Evolutionary conservation across 2,797 vertebrate genomes (phyloP).

Genomic region (Dipus sagitta): DNA sequence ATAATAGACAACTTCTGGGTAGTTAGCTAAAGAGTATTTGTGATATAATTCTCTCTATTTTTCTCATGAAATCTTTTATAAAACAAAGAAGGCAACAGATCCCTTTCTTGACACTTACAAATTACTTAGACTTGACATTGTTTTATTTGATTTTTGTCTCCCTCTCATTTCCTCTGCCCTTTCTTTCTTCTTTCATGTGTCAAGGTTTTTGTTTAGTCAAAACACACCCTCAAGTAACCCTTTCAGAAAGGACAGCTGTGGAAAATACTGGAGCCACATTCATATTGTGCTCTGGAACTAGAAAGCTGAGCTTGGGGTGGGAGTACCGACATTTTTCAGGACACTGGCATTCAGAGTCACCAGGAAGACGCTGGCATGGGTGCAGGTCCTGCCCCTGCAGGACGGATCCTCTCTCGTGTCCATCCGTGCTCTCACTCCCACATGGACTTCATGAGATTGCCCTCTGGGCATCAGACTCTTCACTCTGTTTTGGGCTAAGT

Average conservation of each 20-base stretch:
- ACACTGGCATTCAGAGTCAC: accelerated
- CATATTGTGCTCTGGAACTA: background rate
- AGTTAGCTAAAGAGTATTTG: accelerated
- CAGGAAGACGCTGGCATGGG: accelerated
- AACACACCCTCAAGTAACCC: background rate
- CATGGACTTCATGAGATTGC: accelerated
- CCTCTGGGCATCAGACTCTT: background rate
- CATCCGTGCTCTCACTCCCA: accelerated
- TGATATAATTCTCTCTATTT: accelerated
- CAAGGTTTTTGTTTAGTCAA: background rate
- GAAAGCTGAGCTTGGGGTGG: background rate
- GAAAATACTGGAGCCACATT: accelerated
- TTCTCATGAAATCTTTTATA: background rate
- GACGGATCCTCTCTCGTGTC: accelerated
- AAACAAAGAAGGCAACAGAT: accelerated
- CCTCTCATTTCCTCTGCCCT: accelerated
- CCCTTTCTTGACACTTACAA: accelerated
- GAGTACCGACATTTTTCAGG: accelerated
- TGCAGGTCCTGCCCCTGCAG: accelerated
- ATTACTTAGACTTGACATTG: accelerated
- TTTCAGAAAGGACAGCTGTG: background rate
- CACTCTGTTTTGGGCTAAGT: accelerated
- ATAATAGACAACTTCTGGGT: accelerated
- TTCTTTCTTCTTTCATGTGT: background rate
- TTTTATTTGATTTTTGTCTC: background rate